Evolutionary conservation across 1,140 invertebrate species (phyloP), one percentile per base, ranked within the genome.

Genomic region (Drosophila kanapiae): DNA sequence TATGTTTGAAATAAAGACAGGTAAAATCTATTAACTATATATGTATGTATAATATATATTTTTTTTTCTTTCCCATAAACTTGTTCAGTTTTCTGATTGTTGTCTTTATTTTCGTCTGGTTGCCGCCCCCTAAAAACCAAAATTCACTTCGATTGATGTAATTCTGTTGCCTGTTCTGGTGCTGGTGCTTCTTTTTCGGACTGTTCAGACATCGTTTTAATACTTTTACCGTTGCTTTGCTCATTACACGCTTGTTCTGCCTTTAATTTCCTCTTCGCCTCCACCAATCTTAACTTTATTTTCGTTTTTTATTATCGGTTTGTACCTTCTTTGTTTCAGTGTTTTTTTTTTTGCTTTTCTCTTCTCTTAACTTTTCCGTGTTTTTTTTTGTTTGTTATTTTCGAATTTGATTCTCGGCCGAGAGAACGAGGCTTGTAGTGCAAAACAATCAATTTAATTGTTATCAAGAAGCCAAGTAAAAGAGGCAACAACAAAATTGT

Each of bases 371-470:
- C 14, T 49, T 31, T 49, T 48, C 27, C 27, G 7, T 51, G 23
- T 23, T 23, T 43, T 27, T 51, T 62, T 70, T 79, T 48, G 31
- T 49, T 11, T 47, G 18, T 38, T 47, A 65, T 38, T 51, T 65
- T 65, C 37, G 65, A 69, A 51, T 51, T 51, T 23, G 18, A 68
- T 64, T 68, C 43, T 14, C 31, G 38, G 18, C 10, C 16, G 16
- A 35, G 16, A 14, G 42, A n/a, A 18, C 7, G 23, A 14, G 13
- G 42, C 42, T 61, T 38, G 65, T 70, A 59, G 71, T 76, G 76
- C 71, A 77, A 80, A 84, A 84, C 81, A 84, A 84, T 84, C 81
- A 84, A 84, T 80, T 84, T 84, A 77, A 84, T 84, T 84, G 81
- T 84, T 84, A 84, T 84, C 81, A 47, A 64, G 64, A 42, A 72